These are phyloP conservation scores for Falcunculus frontatus DNA, from an alignment of 2,113 vertebrate genomes.

Conservation along the genomic window DNA sequence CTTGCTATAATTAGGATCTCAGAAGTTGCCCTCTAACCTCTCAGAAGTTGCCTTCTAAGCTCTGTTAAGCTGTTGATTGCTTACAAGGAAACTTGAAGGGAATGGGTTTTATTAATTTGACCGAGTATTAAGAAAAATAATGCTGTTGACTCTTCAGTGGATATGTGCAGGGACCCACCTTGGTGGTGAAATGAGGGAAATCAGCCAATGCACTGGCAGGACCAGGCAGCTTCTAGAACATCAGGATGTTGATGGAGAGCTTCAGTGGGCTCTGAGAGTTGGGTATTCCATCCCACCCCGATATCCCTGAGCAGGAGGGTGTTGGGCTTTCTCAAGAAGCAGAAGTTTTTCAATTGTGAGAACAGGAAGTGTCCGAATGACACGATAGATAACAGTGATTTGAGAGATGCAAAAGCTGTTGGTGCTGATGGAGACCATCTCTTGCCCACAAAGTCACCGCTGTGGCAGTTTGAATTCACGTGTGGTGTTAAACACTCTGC, in stretches of 20 bases:
- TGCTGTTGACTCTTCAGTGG: background rate
- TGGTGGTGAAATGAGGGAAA: background rate
- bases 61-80: background rate
- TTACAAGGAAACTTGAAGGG: background rate
- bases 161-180: background rate
- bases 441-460: background rate
- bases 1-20: background rate
- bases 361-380: background rate
- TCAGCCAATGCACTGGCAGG: fast-evolving
- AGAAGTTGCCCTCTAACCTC: background rate
- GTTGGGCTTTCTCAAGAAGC: background rate
- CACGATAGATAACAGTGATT: background rate
- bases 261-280: background rate
- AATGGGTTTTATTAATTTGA: background rate
- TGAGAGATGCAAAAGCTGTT: background rate
- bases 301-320: background rate
- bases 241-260: background rate
- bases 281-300: background rate
- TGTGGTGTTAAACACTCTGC: background rate
- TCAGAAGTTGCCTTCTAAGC: background rate
- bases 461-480: background rate
- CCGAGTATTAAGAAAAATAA: background rate
- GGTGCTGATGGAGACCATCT: background rate
- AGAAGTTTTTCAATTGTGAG: background rate
- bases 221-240: background rate